Evolutionary conservation across 2,113 vertebrate genomes (phyloP), one percentile per base, ranked within the genome.

Genomic region (Zonotrichia leucophrys): DNA sequence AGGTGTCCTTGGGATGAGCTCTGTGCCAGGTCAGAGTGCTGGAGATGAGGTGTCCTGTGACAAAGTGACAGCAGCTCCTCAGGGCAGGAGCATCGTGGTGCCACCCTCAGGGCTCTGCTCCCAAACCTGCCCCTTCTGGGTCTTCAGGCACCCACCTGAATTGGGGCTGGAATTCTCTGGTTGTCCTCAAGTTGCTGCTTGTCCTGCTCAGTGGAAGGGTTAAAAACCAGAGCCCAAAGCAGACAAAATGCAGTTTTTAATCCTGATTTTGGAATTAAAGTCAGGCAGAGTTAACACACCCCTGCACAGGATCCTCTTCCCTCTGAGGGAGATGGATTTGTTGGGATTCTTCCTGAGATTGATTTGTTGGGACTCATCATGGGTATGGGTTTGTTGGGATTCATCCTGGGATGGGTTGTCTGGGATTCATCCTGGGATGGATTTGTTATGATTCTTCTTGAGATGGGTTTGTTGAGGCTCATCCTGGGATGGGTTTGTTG

Each of bases 231-330:
- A 84, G 66, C 44, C 21, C 14, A 53, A 7, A 69, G 31, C 15
- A 33, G 20, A 25, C 10, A 56, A 87, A 82, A 39, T 3, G 3
- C 11, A 5, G 7, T 17, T 37, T 59, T 70, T 15, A 19, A 15
- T 19, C 24, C 22, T 4, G 1, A 39, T 69, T 77, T 77, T 33
- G 8, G 52, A 53, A 53, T 33, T 10, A 56, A 41, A 28, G 16
- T 35, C 1, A n/a, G 47, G 39, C 39, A 55, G 33, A 30, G 19
- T 3, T 7, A 39, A 7, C 9, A 5, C 17, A 4, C 1, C 44
- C 28, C 23, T 80, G 39, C n/a, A 4, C 16, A 31, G 60, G 59
- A 30, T 11, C 52, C 12, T 37, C 37, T 33, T 70, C 18, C 35
- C 46, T 64, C 39, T 0, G 1, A 11, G 20, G 4, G 8, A 7